Percentiles rank a stretch among this genome's conserved stretches.
Conservation (phyloP, 1,140 invertebrate genomes). For the Acromyrmex echinatior region DNA sequence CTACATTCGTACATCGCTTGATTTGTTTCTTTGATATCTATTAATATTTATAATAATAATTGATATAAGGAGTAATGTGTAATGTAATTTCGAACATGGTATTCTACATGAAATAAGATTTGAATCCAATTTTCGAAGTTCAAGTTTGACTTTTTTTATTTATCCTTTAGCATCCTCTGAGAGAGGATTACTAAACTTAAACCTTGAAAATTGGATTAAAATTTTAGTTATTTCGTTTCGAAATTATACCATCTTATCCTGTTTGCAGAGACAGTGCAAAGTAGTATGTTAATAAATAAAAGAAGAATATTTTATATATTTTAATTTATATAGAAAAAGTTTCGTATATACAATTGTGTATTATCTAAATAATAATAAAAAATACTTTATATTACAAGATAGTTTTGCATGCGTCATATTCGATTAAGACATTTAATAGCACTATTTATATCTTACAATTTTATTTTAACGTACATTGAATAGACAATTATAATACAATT, state of each 20-base stretch:
- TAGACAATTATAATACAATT: neutral
- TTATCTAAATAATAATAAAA: neutral
- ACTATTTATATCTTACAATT: neutral
- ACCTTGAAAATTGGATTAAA: too few species aligned
- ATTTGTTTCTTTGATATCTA: neutral
- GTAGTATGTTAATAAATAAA: neutral
- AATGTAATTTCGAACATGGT: too few species aligned
- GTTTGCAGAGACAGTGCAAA: too few species aligned
- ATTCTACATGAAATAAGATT: too few species aligned
- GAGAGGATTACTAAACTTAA: too few species aligned
- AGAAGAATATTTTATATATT: neutral
- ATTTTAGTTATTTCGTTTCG: too few species aligned
- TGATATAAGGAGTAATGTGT: too few species aligned
- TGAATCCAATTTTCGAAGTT: too few species aligned
- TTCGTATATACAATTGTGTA: neutral
- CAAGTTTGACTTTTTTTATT: too few species aligned
- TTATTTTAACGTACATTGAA: neutral
- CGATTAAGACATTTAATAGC: neutral
- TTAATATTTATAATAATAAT: too few species aligned
- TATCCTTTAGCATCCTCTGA: too few species aligned
- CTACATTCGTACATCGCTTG: neutral
- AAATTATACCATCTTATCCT: too few species aligned
- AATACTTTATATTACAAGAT: neutral
- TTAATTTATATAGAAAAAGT: conserved; percentile 12
- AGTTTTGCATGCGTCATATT: neutral